Evolutionary conservation across 2,888 invertebrate species (phyloP).

Genomic region (Troides aeacus): DNA sequence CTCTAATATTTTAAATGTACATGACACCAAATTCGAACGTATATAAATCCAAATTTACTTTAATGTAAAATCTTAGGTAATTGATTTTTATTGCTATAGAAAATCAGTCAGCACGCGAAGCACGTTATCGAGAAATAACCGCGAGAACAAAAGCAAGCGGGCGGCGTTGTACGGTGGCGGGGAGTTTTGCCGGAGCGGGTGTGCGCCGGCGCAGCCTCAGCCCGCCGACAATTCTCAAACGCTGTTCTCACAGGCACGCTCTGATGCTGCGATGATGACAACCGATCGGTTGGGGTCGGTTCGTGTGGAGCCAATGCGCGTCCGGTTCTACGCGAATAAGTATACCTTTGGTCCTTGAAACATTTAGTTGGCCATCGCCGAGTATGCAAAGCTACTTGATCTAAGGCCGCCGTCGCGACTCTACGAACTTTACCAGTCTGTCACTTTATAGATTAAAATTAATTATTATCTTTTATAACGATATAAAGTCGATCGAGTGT

Average conservation of each 20-base stretch:
- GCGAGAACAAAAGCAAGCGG: slow-evolving; percentile 79
- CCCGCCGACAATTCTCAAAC: slow-evolving; percentile 54
- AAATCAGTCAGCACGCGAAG: slow-evolving; percentile 82
- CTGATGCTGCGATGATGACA: slow-evolving; percentile 62
- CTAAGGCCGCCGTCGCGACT: slow-evolving; percentile 79
- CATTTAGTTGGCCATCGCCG: slow-evolving; percentile 78
- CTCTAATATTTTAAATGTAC: slow-evolving; percentile 80
- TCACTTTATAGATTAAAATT: slow-evolving; percentile 80
- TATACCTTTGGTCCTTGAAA: slow-evolving; percentile 80
- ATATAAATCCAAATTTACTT: slow-evolving; percentile 81
- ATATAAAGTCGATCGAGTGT: slow-evolving; percentile 78
- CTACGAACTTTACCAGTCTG: slow-evolving; percentile 81
- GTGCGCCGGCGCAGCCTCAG: slow-evolving; percentile 40
- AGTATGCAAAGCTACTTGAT: slow-evolving; percentile 79
- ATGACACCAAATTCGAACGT: slow-evolving; percentile 81
- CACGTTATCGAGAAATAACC: slow-evolving; percentile 82
- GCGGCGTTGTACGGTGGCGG: slow-evolving; percentile 72
- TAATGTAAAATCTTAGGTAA: slow-evolving; percentile 82
- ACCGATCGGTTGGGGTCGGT: slow-evolving; percentile 71
- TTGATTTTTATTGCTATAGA: slow-evolving; percentile 82
- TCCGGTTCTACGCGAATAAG: slow-evolving; percentile 79
- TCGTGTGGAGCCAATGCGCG: slow-evolving; percentile 79
- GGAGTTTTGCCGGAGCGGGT: slow-evolving; percentile 50
- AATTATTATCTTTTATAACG: slow-evolving; percentile 78
- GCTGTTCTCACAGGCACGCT: slow-evolving; percentile 65